Evolutionary conservation across 2,888 invertebrate genomes (phyloP).

Genomic region (Aphodius sticticus): DNA sequence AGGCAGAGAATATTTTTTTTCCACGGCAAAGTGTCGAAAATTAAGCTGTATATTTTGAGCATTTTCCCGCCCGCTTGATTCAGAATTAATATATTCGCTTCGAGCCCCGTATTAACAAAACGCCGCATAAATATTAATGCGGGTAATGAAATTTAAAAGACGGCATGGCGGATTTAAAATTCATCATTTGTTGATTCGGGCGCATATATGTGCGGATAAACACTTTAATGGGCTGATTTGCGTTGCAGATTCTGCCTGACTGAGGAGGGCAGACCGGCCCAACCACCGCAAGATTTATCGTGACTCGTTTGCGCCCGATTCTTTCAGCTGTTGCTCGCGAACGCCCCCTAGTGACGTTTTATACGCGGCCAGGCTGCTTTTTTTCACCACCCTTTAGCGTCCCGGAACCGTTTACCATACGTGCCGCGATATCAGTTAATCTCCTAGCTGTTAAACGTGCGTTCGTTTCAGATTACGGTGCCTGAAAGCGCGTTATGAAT

Average conservation of each 20-base stretch:
- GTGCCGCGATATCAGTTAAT: constrained; percentile 16
- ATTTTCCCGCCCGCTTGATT: constrained; percentile 8
- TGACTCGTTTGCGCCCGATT: constrained; percentile 21
- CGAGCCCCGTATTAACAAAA: constrained; percentile 12
- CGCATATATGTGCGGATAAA: constrained; percentile 20
- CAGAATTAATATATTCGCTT: constrained; percentile 20
- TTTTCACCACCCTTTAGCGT: constrained; percentile 6
- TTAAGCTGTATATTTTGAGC: constrained; percentile 15
- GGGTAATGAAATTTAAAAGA: constrained; percentile 37
- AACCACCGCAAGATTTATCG: constrained; percentile 14
- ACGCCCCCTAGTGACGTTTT: constrained; percentile 17
- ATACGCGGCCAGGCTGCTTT: neutral
- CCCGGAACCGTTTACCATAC: constrained; percentile 19
- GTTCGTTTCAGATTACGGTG: neutral
- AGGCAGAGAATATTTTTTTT: neutral
- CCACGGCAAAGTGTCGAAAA: neutral
- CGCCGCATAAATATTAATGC: constrained; percentile 22
- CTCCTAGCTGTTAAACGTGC: constrained; percentile 14
- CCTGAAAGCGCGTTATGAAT: no score
- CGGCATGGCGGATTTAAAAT: constrained; percentile 35
- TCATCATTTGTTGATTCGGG: constrained; percentile 35
- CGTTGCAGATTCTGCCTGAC: constrained; percentile 14
- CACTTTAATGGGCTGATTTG: constrained; percentile 23
- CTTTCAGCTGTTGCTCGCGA: constrained; percentile 26
- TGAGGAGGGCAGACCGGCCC: neutral